phyloP scores from a whole-genome alignment of 1,140 invertebrate species.

The Ceratina calcarata region DNA sequence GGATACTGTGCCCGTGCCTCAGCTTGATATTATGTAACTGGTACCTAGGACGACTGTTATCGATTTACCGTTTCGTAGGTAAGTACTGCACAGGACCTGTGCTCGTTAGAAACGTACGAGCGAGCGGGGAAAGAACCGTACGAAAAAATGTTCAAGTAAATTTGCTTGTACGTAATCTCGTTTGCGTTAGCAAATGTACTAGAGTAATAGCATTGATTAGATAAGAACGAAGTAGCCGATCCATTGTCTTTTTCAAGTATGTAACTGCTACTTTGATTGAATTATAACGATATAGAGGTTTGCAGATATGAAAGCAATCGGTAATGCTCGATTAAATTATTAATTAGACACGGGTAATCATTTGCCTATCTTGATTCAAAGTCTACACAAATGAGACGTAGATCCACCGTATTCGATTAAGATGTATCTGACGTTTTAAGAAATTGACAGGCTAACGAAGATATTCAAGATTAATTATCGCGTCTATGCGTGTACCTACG shows the following conservation, averaged over 20 bases:
- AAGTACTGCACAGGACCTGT: neutral
- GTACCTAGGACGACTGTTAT: conserved; percentile 53
- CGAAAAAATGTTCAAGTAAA: no score
- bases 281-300: neutral
- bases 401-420: no score
- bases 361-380: no score
- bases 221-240: no score
- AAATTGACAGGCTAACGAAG: neutral
- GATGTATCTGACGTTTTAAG: no score
- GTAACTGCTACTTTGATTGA: neutral
- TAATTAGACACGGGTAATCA: no score
- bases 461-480: neutral
- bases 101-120: conserved; percentile 18
- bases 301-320: neutral
- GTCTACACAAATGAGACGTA: no score
- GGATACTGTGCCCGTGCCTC: conserved; percentile 53
- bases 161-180: no score
- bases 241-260: no score
- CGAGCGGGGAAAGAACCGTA: no score
- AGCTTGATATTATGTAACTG: conserved; percentile 57
- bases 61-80: conserved; percentile 55
- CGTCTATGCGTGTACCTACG: neutral
- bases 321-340: neutral
- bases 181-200: no score
- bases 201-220: no score